phyloP scores from a whole-genome alignment of 1,140 invertebrate genomes.

The Teleopsis dalmanni region DNA sequence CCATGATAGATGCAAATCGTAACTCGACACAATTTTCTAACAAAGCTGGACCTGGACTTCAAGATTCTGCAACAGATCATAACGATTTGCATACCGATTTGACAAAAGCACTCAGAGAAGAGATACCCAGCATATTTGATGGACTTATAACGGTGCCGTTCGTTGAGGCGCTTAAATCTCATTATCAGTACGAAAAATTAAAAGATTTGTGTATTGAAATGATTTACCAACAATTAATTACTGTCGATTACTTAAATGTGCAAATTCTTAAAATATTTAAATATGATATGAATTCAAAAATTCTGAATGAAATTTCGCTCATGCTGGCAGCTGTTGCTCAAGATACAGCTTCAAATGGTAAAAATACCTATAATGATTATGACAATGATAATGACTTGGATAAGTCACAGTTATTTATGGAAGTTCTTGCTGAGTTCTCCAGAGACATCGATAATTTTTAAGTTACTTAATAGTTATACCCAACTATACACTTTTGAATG shows the following conservation, averaged over 20 bases:
- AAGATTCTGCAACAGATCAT: not conserved
- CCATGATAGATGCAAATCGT: not conserved
- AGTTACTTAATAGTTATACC: too few relatives aligned
- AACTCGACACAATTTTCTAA: not conserved
- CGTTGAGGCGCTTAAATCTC: constrained; percentile 17
- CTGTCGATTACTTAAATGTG: constrained; percentile 23
- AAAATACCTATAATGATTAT: not conserved
- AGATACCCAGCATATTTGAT: constrained; percentile 12
- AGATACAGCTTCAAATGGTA: not conserved
- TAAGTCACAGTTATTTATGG: constrained; percentile 39
- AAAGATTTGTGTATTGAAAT: constrained; percentile 20
- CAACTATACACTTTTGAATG: too few relatives aligned
- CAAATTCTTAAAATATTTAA: constrained; percentile 29
- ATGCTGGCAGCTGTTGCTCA: constrained; percentile 23
- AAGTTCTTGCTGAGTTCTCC: constrained; percentile 37
- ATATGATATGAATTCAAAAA: constrained; percentile 23
- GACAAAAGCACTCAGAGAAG: not conserved
- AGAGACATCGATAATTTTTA: constrained; percentile 33
- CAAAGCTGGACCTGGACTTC: constrained; percentile 13
- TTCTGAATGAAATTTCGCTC: constrained; percentile 24
- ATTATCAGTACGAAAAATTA: constrained; percentile 15
- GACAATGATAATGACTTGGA: constrained; percentile 13
- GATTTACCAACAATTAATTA: constrained; percentile 20
- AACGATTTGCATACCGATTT: constrained; percentile 8
- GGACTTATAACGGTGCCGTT: constrained; percentile 24